A percentile compares a stretch with the other conserved stretches of the same genome.
Conservation (phyloP, 2,888 invertebrate genomes). For the Drosophila vallismaia region DNA sequence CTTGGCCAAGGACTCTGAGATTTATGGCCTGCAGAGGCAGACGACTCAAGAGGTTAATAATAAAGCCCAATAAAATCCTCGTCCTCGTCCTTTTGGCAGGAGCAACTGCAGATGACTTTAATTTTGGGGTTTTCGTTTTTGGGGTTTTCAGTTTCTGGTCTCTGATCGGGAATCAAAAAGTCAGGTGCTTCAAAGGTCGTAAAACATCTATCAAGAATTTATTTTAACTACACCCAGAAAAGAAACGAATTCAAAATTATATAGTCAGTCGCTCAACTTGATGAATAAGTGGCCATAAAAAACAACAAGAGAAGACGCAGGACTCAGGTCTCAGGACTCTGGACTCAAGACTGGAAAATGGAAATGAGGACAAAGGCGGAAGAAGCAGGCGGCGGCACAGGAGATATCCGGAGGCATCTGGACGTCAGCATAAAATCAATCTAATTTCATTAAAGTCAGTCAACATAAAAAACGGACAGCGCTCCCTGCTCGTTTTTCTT, state of each 20-base stretch:
- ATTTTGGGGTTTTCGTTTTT: conserved; percentile 34
- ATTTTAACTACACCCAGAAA: conserved; percentile 71
- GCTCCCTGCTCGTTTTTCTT: neutral
- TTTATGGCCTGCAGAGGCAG: conserved; percentile 58
- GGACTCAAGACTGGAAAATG: conserved; percentile 3
- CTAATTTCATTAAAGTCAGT: conserved; percentile 75
- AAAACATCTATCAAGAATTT: conserved; percentile 74
- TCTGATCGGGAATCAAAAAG: conserved; percentile 1
- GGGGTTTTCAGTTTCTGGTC: neutral
- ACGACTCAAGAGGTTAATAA: conserved; percentile 69
- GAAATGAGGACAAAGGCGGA: conserved; percentile 17
- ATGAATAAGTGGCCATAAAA: conserved; percentile 75
- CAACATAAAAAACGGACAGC: conserved; percentile 55
- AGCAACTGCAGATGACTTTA: conserved; percentile 61
- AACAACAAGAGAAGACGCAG: conserved; percentile 13
- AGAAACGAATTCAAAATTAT: conserved; percentile 63
- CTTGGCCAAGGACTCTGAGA: conserved; percentile 45
- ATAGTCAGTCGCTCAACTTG: conserved; percentile 75
- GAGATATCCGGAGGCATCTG: conserved; percentile 24
- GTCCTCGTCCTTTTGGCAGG: conserved; percentile 8
- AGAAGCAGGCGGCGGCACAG: too few species aligned
- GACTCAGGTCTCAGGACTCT: neutral
- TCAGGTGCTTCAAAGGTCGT: conserved; percentile 26
- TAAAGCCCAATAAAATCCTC: conserved; percentile 70
- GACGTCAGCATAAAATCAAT: conserved; percentile 72